Evolutionary conservation across 2,113 vertebrate species (phyloP).

Genomic region (Mormyrus iriodes): DNA sequence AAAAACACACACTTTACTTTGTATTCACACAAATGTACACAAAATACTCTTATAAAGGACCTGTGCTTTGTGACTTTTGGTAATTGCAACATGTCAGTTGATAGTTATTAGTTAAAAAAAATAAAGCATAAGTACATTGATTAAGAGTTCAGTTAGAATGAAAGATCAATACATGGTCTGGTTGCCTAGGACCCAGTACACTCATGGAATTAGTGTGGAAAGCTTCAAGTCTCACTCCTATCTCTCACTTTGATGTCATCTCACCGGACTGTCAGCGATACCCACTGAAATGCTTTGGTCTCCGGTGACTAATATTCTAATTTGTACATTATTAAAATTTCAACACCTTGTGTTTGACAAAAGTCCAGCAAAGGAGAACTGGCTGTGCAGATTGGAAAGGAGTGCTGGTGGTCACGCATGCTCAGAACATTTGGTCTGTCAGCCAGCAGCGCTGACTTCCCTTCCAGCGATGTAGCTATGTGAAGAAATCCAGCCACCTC

Average conservation of each 20-base stretch:
- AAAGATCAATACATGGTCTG: not conserved
- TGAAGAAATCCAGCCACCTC: not conserved
- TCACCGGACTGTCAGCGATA: not conserved
- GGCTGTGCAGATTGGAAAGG: not conserved
- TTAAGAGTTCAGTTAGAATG: not conserved
- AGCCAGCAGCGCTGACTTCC: not conserved
- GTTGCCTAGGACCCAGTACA: not conserved
- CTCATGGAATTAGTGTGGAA: not conserved
- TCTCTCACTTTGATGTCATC: not conserved
- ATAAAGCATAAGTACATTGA: not conserved
- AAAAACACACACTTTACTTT: not conserved
- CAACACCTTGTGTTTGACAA: constrained; percentile 11
- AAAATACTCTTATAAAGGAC: not conserved
- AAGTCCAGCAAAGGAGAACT: constrained; percentile 4
- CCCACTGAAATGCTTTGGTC: not conserved
- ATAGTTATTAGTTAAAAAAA: not conserved
- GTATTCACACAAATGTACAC: not conserved
- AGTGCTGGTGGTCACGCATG: not conserved
- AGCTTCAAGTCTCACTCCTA: not conserved
- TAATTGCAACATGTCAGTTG: not conserved
- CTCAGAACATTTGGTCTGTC: not conserved
- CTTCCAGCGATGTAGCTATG: not conserved
- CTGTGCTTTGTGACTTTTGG: not conserved
- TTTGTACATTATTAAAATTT: constrained; percentile 15
- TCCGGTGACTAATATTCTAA: constrained; percentile 6